These are phyloP conservation scores for Bovichtus variegatus DNA, from an alignment of 2,797 vertebrate genomes.

Conservation along the genomic window DNA sequence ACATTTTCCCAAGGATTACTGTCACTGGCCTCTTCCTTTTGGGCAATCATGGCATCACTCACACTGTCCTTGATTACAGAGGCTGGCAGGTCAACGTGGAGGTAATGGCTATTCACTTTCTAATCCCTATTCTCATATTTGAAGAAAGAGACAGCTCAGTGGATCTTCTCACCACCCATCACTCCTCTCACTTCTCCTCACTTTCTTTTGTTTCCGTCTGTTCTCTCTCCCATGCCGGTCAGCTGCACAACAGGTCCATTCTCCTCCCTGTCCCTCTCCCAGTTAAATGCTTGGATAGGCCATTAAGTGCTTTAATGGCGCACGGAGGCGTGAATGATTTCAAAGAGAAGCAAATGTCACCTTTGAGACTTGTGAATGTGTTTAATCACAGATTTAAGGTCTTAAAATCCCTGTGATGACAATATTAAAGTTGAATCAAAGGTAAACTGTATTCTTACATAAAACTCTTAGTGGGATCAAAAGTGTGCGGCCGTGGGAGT, in stretches of 20 bases:
- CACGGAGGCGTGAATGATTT: slow-evolving; percentile 70
- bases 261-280: slow-evolving; percentile 47
- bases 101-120: slow-evolving; percentile 68
- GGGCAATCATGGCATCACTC: slow-evolving; percentile 80
- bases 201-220: slow-evolving; percentile 59
- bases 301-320: slow-evolving; percentile 73
- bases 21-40: slow-evolving; percentile 72
- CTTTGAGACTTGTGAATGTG: slow-evolving; percentile 56
- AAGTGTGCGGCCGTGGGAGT: slow-evolving; percentile 53
- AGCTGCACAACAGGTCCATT: slow-evolving; percentile 70
- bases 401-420: slow-evolving; percentile 58
- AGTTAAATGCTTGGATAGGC: slow-evolving; percentile 52
- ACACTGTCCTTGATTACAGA: slow-evolving; percentile 78
- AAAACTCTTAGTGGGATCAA: slow-evolving; percentile 69
- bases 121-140: slow-evolving; percentile 74
- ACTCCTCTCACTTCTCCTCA: slow-evolving; percentile 60
- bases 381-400: slow-evolving; percentile 71
- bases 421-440: slow-evolving; percentile 72
- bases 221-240: slow-evolving; percentile 63
- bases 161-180: slow-evolving; percentile 65
- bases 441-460: slow-evolving; percentile 65
- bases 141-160: slow-evolving; percentile 45
- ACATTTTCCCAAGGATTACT: slow-evolving; percentile 83
- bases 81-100: slow-evolving; percentile 74
- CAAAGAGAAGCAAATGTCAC: slow-evolving; percentile 73